Percentiles rank a stretch among this genome's conserved stretches.
phyloP scores from a whole-genome alignment of 2,113 vertebrate species.

The Poecile atricapillus region DNA sequence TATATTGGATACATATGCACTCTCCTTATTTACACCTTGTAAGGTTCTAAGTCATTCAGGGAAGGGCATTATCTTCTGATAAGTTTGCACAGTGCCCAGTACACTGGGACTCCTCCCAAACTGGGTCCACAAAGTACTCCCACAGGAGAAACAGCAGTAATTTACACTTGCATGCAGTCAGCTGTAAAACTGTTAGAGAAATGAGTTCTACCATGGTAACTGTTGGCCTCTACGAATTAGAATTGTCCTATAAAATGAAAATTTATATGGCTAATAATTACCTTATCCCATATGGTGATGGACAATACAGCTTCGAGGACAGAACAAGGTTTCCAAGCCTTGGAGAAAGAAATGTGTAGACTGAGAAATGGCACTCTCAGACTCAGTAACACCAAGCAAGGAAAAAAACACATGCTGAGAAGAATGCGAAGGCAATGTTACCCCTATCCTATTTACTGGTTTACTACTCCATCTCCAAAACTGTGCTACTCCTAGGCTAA shows the following conservation, averaged over 20 bases:
- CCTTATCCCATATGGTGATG: conserved; percentile 29
- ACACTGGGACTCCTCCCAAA: background rate
- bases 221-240: conserved; percentile 26
- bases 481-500: background rate
- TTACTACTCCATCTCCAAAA: conserved; percentile 12
- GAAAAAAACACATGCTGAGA: background rate
- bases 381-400: background rate
- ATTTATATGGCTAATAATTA: conserved; percentile 62
- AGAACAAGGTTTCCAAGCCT: conserved; percentile 20
- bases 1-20: background rate
- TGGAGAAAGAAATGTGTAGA: background rate
- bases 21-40: background rate
- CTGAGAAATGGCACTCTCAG: background rate
- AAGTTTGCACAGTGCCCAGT: background rate
- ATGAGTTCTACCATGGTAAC: conserved; percentile 1
- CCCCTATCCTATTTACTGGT: background rate
- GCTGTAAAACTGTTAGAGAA: background rate
- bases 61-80: background rate
- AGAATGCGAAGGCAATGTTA: background rate
- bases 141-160: background rate
- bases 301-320: background rate
- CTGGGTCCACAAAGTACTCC: background rate
- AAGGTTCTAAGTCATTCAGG: background rate
- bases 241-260: conserved; percentile 53
- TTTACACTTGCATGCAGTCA: background rate